Percentiles rank a stretch among this genome's conserved stretches.
phyloP scores from a whole-genome alignment of 2,113 vertebrate genomes.

The Corythornis cristatus region DNA sequence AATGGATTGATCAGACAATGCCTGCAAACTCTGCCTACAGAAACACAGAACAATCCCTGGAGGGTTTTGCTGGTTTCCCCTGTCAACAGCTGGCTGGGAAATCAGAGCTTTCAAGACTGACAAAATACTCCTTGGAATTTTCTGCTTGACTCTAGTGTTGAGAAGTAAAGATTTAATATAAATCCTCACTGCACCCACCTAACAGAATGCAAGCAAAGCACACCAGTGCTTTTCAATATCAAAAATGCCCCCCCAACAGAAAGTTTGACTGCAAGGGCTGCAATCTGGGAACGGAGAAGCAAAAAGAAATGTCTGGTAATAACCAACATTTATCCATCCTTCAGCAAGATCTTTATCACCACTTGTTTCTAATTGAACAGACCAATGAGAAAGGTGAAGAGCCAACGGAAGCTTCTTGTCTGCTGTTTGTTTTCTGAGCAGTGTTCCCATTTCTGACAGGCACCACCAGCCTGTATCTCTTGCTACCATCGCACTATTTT shows the following conservation, averaged over 20 bases:
- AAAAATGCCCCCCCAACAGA: not conserved
- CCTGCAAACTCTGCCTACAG: not conserved
- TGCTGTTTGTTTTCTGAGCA: slow-evolving; percentile 24
- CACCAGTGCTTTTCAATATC: not conserved
- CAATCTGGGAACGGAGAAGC: not conserved
- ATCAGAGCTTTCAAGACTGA: not conserved
- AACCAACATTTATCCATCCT: slow-evolving; percentile 12
- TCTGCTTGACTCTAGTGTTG: not conserved
- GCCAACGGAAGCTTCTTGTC: slow-evolving; percentile 12
- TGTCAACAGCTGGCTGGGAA: not conserved
- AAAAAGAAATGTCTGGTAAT: not conserved
- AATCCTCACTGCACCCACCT: not conserved
- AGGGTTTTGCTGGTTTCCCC: not conserved
- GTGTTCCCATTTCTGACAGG: slow-evolving; percentile 11
- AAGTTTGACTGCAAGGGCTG: not conserved
- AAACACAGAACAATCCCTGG: not conserved
- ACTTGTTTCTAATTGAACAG: slow-evolving; percentile 50
- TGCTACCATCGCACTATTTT: not conserved
- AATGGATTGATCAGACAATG: rapidly evolving
- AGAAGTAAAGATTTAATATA: not conserved
- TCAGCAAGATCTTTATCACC: slow-evolving; percentile 56
- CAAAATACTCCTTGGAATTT: not conserved
- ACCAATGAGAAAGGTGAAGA: slow-evolving; percentile 44
- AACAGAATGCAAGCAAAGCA: not conserved
- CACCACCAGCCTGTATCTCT: not conserved